phyloP scores from a whole-genome alignment of 2,797 vertebrate genomes.

The Buphagus erythrorhynchus region DNA sequence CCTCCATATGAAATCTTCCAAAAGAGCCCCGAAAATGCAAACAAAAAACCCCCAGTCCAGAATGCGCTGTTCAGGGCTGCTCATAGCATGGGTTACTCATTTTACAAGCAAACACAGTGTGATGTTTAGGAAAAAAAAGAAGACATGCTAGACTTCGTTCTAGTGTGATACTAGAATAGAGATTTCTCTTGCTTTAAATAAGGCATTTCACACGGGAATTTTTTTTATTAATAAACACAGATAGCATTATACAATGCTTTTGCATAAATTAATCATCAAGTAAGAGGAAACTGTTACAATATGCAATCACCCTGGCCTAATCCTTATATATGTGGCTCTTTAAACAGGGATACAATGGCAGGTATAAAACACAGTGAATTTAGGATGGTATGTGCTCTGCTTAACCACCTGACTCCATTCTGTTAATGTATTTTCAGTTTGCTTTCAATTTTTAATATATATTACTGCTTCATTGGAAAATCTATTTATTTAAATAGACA shows the following conservation, averaged over 20 bases:
- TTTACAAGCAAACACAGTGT: neutral
- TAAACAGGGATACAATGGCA: neutral
- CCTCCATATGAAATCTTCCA: neutral
- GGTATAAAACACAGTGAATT: neutral
- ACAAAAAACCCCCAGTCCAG: accelerated
- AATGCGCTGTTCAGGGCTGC: neutral
- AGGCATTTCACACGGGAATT: slow-evolving; percentile 8
- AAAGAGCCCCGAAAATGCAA: accelerated
- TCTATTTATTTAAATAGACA: neutral
- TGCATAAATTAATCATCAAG: slow-evolving; percentile 78
- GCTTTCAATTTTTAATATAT: neutral
- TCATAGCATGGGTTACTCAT: neutral
- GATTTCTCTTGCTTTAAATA: slow-evolving; percentile 21
- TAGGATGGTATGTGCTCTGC: neutral
- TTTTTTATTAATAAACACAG: slow-evolving; percentile 79
- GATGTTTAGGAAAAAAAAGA: neutral
- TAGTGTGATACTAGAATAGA: neutral
- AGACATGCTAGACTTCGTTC: neutral
- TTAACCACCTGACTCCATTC: neutral
- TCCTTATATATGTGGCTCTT: slow-evolving; percentile 5
- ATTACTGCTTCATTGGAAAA: neutral
- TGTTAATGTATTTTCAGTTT: neutral
- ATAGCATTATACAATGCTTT: neutral
- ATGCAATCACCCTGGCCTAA: slow-evolving; percentile 7
- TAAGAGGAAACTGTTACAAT: slow-evolving; percentile 57